Evolutionary conservation across 2,888 invertebrate genomes (phyloP).

Genomic region (Acleris laterana): DNA sequence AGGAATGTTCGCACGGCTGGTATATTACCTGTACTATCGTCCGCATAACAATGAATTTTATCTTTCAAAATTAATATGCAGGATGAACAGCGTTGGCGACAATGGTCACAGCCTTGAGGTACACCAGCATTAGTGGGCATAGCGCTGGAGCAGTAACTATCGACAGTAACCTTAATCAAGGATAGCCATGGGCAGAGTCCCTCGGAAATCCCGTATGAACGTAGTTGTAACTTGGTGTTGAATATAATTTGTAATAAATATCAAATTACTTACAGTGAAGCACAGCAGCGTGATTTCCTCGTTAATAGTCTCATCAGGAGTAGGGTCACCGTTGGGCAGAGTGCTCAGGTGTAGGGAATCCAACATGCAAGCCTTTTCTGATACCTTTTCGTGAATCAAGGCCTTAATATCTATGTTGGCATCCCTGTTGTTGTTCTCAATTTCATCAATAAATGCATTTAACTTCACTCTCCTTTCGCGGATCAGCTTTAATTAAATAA

Average conservation of each 20-base stretch:
- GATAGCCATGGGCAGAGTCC: no score
- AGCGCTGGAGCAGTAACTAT: no score
- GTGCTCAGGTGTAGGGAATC: constrained; percentile 49
- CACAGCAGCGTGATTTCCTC: constrained; percentile 51
- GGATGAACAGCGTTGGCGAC: no score
- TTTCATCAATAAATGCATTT: constrained; percentile 44
- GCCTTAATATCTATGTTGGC: constrained; percentile 36
- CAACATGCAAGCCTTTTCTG: constrained; percentile 44
- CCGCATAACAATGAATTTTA: no score
- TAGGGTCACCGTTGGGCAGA: constrained; percentile 45
- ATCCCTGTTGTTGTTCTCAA: constrained; percentile 46
- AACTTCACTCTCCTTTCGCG: constrained; percentile 43
- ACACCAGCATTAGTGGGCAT: no score
- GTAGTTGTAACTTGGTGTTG: no score
- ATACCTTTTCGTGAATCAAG: constrained; percentile 42
- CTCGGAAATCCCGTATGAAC: no score
- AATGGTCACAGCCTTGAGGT: no score
- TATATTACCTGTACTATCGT: no score
- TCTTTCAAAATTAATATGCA: no score
- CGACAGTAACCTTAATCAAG: accelerated
- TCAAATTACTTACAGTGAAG: constrained; percentile 47
- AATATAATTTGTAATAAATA: background rate
- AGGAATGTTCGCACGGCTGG: no score
- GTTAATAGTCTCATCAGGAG: constrained; percentile 49
- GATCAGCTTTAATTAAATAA: constrained; percentile 44